Evolutionary conservation across 2,888 invertebrate genomes (phyloP).

Genomic region (Apamea epomidion): DNA sequence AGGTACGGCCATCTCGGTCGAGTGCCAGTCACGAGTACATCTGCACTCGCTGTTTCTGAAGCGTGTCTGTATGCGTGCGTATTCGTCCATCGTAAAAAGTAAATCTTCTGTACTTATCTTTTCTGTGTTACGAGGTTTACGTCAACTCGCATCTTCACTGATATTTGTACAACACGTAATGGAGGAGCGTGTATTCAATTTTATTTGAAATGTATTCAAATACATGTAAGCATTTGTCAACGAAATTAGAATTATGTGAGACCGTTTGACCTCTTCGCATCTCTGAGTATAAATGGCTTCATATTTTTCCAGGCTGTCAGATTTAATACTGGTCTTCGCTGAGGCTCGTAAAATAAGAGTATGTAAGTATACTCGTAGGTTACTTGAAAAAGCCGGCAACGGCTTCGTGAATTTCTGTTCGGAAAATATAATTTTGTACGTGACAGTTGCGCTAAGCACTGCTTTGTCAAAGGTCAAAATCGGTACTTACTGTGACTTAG

Average conservation of each 20-base stretch:
- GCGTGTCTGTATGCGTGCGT: neutral
- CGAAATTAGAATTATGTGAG: conserved; percentile 22
- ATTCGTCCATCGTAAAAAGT: neutral
- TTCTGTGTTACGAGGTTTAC: conserved; percentile 10
- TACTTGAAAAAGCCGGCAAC: neutral
- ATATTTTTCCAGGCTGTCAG: conserved; percentile 35
- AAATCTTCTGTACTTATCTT: conserved; percentile 5
- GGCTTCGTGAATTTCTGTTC: conserved; percentile 19
- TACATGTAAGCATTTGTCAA: conserved; percentile 29
- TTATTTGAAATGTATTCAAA: conserved; percentile 54
- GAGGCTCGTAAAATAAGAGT: conserved; percentile 16
- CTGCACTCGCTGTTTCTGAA: neutral
- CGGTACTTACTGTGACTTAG: neutral
- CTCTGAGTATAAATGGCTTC: conserved; percentile 24
- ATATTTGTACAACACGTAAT: conserved; percentile 54
- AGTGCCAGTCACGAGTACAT: neutral
- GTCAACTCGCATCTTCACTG: conserved; percentile 42
- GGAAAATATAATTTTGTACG: conserved; percentile 21
- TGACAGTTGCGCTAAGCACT: conserved; percentile 15
- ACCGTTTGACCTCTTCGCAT: conserved; percentile 33
- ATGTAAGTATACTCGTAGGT: neutral
- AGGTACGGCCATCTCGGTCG: neutral
- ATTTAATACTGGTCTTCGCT: conserved; percentile 15
- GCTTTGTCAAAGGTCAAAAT: conserved; percentile 22
- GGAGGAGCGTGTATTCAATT: conserved; percentile 47